Percentiles rank a stretch among this genome's conserved stretches.
Conservation (phyloP, 2,113 vertebrate genomes). For the Vireo altiloquus region DNA sequence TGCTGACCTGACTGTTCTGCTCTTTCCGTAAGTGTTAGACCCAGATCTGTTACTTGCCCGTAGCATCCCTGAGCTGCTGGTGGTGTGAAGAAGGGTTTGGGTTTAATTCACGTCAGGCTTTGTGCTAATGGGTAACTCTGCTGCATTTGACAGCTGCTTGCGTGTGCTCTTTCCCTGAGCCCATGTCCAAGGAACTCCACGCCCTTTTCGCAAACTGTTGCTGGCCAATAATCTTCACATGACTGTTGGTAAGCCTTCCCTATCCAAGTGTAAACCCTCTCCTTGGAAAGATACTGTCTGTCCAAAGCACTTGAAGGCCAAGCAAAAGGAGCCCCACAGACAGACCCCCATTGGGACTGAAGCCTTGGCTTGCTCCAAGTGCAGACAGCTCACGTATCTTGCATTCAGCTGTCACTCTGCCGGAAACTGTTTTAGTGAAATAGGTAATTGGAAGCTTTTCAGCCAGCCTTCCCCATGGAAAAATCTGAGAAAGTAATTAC, state of each 20-base stretch:
- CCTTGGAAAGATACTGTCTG: neutral
- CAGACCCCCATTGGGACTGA: neutral
- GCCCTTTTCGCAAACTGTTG: neutral
- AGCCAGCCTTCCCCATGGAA: slow-evolving; percentile 40
- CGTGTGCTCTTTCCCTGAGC: neutral
- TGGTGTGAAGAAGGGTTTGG: neutral
- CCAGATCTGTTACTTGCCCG: neutral
- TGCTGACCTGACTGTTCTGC: neutral
- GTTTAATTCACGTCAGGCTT: neutral
- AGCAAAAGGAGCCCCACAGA: neutral
- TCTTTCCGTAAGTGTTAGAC: neutral
- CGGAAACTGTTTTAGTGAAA: slow-evolving; percentile 5
- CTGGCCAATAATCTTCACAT: neutral
- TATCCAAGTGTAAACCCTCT: neutral
- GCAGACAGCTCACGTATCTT: neutral
- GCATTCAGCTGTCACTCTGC: slow-evolving; percentile 20
- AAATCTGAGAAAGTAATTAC: slow-evolving; percentile 48
- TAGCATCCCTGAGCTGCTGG: neutral
- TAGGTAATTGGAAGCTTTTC: slow-evolving; percentile 56
- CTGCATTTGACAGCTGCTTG: neutral
- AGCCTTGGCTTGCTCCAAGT: neutral
- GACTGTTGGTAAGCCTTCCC: neutral
- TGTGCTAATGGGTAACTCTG: neutral
- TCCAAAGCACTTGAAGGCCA: neutral
- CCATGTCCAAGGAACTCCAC: neutral